Evolutionary conservation across 2,888 invertebrate species (phyloP), one percentile per base, ranked within the genome.

Genomic region (Drosophila prostipennis): DNA sequence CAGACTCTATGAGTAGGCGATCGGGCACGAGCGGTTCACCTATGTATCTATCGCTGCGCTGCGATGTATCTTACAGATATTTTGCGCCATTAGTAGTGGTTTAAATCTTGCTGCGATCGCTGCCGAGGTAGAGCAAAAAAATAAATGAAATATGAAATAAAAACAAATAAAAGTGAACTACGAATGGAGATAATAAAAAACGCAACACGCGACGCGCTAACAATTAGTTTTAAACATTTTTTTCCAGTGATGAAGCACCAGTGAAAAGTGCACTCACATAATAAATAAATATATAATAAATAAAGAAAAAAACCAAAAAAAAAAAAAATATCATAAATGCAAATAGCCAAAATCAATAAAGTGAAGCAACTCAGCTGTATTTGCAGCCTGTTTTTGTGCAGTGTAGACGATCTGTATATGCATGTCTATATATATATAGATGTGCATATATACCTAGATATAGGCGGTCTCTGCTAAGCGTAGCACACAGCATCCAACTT

Each of bases 281-380:
- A 60, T 51, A 45, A 11, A 19, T 14, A 26, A 26, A 26, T 26
- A 26, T 26, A 19, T 14, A 16, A 23, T 43, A 23, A 3, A 14
- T 10, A 51, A 6, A 2, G 26, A 14, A 8, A 26, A 8, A 34
- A 8, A 16, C 19, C 19, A 8, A 58, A 16, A 39, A 32, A 19
- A 19, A 5, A 29, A 29, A 42, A 36, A 11, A 46, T 7, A 7
- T 7, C 29, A 45, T 51, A 42, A 51, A 34, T 13, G 23, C 26
- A 40, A 37, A 11, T 3, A 39, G 37, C 13, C 36, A 6, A 36
- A 39, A 48, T 37, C 52, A 53, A 59, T 43, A 51, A 58, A 58
- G 51, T 73, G 42, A 73, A 57, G 37, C 52, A 70, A 48, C 14
- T 56, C 67, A 80, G 73, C 79, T 71, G 74, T 60, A 67, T 54